Base-by-base conservation (phyloP, 2,888 invertebrate genomes). In the Standfussiana lucernea region DNA sequence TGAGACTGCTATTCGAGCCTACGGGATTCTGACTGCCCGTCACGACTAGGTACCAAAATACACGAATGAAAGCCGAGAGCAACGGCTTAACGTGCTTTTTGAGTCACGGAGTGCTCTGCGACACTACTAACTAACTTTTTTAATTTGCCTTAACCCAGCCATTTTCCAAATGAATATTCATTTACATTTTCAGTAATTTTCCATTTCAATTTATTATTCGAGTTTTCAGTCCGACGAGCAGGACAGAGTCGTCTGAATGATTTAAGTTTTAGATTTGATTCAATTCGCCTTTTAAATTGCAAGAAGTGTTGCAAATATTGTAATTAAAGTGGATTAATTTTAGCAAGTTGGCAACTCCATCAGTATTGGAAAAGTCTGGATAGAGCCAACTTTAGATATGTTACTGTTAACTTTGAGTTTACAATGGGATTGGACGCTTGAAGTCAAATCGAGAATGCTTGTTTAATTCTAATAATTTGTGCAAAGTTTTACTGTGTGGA, bases 231-330 rank as follows among this genome's bases (percentile, higher is more conserved):
- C 56, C 81, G 53, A 56, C 56, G 53, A 68, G 68, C 75, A 61
- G 56, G 85, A 74, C 74, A 75, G 74, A 74, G 66, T 61, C 80
- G 64, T 45, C 70, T 71, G 80, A 84, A 83, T 73, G 69, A 66
- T 72, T 67, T 70, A 67, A 80, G 80, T 77, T 73, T 77, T 65
- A 84, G 71, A 82, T 78, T 85, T 72, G 74, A 81, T 77, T 77
- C 81, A 71, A 80, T 80, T 72, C 83, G 82, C 84, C 61, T 74
- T 73, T 73, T 64, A 73, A 73, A 71, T 84, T 74, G 75, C 80
- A 84, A 72, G 75, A 72, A 84, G 69, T 77, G 77, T 67, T 85
- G 82, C 81, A 85, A 85, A 84, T 77, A 85, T 85, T 81, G 77
- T 81, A 83, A 83, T 85, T 74, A 85, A 83, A 83, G 61, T 69